phyloP scores from a whole-genome alignment of 1,140 invertebrate genomes.

The Andricus grossulariae region DNA sequence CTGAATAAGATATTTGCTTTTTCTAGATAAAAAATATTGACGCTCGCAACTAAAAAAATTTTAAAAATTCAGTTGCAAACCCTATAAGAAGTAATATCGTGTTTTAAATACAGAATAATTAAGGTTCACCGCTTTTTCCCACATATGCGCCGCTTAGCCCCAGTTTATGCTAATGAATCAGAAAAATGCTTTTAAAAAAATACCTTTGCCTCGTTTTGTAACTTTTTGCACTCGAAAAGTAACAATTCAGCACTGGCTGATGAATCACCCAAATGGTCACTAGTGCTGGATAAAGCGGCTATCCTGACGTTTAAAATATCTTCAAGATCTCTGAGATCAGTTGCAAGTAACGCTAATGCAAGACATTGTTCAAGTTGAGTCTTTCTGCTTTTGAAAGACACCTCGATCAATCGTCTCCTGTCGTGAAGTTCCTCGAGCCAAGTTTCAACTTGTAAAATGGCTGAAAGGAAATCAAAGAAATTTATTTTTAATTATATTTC shows the following conservation, averaged over 20 bases:
- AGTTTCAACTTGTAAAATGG: conserved; percentile 83
- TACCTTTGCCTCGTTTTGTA: conserved; percentile 84
- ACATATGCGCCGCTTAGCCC: no score
- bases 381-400: conserved; percentile 83
- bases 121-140: no score
- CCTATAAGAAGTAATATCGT: no score
- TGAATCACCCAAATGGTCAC: conserved; percentile 81
- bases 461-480: conserved; percentile 66
- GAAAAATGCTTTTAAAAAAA: neutral
- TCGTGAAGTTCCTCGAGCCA: conserved; percentile 88
- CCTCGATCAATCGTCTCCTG: conserved; percentile 83
- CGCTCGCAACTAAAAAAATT: no score
- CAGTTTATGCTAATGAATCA: neutral
- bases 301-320: conserved; percentile 76
- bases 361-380: conserved; percentile 86
- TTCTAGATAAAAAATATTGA: no score
- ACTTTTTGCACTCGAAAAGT: conserved; percentile 82
- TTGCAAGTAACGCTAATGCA: conserved; percentile 83
- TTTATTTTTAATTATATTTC: neutral
- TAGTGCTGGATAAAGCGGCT: conserved; percentile 70
- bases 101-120: no score
- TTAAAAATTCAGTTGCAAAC: no score
- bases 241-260: conserved; percentile 82
- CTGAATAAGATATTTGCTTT: no score
- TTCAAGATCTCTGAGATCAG: conserved; percentile 84